Evolutionary conservation across 2,888 invertebrate species (phyloP).

Genomic region (Archips xylosteana): DNA sequence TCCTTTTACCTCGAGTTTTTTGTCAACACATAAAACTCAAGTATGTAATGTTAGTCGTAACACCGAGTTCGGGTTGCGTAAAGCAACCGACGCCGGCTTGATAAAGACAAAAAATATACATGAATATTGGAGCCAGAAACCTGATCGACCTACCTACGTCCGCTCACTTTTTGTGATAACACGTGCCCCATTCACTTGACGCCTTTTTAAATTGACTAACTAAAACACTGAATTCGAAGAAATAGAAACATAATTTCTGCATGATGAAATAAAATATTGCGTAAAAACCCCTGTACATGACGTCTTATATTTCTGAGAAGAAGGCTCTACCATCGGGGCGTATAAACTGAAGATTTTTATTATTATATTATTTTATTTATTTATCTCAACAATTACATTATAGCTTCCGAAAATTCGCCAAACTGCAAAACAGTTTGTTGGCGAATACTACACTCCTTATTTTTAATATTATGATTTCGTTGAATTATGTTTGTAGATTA

Average conservation of each 20-base stretch:
- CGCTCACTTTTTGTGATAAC: conserved; percentile 56
- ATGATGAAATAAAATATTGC: background rate
- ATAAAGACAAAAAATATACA: conserved; percentile 53
- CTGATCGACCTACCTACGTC: conserved; percentile 50
- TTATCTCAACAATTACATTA: too few species aligned
- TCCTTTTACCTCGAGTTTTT: background rate
- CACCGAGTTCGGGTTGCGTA: conserved; percentile 54
- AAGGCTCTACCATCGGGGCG: too few species aligned
- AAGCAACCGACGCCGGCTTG: conserved; percentile 48
- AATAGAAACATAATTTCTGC: conserved; percentile 28
- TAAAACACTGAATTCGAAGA: conserved; percentile 9
- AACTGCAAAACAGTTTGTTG: too few species aligned
- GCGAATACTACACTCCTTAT: too few species aligned
- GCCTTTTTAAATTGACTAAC: conserved; percentile 39
- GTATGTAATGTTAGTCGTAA: conserved; percentile 43
- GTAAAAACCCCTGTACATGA: too few species aligned
- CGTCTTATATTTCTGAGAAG: too few species aligned
- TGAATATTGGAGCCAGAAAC: conserved; percentile 53
- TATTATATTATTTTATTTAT: too few species aligned
- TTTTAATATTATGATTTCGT: too few species aligned
- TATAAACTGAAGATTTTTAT: too few species aligned
- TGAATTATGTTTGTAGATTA: too few species aligned
- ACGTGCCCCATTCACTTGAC: conserved; percentile 43
- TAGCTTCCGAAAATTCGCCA: too few species aligned
- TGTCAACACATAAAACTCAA: conserved; percentile 7